Evolutionary conservation across 2,113 vertebrate species (phyloP), one percentile per base, ranked within the genome.

Genomic region (Dromiciops gliroides): DNA sequence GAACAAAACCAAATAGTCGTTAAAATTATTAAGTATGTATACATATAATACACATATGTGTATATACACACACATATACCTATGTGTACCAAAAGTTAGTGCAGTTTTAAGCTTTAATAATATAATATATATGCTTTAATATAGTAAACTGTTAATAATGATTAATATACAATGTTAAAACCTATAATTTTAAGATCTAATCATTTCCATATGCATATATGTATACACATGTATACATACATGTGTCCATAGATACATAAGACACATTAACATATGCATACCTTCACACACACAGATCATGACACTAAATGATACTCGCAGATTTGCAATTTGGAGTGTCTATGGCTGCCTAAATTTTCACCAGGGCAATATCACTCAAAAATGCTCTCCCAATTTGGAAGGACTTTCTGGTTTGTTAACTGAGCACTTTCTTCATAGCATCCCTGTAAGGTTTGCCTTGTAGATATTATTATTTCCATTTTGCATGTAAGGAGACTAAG

Each of bases 311-410:
- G n/a, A 83, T 19, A 83, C 67, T 83, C 11, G 23, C 23, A 48
- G 1, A 8, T 14, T 53, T 94, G 28, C 44, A 52, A 31, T 28
- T 48, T 88, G 67, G 31, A 92, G 48, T 37, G 92, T 52, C 53
- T 50, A 23, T 1, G 3, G 12, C 8, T 16, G 44, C 83, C 89
- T 95, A 48, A 4, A 1, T 94, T 25, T 92, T 75, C 91, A 60
- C 23, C 7, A 28, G 67, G 93, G 92, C 93, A 95, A 89, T 91
- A 3, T 51, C 75, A 91, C n/a, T 92, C 60, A 90, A 26, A 51
- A 89, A 95, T n/a, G 19, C 19, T 83, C n/a, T 44, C 16, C 19
- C 2, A 44, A 44, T 83, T 44, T 83, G n/a, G 37, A 19, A 83
- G 26, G 8, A 23, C 7, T 83, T 67, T 67, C 56, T 31, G 2